A percentile compares a stretch with the other conserved stretches of the same genome.
Evolutionary conservation across 2,113 vertebrate species (phyloP).

Genomic region (Laterallus jamaicensis): DNA sequence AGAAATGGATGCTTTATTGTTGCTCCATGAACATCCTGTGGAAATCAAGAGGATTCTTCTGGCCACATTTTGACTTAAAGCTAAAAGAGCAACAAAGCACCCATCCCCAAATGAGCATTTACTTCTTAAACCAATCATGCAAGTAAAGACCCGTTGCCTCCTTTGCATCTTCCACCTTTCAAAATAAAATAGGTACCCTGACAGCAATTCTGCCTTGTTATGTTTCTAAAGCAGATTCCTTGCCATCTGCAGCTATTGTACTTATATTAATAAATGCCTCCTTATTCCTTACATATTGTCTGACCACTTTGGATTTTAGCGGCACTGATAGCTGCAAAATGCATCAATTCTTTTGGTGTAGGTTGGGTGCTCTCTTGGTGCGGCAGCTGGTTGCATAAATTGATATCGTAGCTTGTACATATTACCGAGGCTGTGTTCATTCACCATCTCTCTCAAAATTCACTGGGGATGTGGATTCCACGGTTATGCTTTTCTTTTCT

Average conservation of each 20-base stretch:
- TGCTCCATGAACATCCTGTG: neutral
- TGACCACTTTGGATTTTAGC: neutral
- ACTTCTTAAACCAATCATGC: neutral
- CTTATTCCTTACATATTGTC: neutral
- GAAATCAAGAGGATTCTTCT: neutral
- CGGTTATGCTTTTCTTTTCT: neutral
- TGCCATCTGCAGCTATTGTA: neutral
- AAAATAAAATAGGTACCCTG: neutral
- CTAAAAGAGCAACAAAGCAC: neutral
- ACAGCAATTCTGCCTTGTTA: neutral
- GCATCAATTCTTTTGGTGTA: neutral
- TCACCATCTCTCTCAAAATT: neutral
- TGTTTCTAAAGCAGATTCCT: neutral
- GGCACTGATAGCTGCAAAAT: neutral
- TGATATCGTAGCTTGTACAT: neutral
- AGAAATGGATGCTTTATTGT: neutral
- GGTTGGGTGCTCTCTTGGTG: neutral
- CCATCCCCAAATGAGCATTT: neutral
- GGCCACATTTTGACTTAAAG: neutral
- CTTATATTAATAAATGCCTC: neutral
- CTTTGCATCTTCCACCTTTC: neutral
- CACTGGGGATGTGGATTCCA: neutral
- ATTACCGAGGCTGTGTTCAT: neutral
- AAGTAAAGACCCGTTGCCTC: neutral
- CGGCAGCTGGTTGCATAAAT: neutral